phyloP scores from a whole-genome alignment of 2,888 invertebrate species.

The Hyposoter didymator region DNA sequence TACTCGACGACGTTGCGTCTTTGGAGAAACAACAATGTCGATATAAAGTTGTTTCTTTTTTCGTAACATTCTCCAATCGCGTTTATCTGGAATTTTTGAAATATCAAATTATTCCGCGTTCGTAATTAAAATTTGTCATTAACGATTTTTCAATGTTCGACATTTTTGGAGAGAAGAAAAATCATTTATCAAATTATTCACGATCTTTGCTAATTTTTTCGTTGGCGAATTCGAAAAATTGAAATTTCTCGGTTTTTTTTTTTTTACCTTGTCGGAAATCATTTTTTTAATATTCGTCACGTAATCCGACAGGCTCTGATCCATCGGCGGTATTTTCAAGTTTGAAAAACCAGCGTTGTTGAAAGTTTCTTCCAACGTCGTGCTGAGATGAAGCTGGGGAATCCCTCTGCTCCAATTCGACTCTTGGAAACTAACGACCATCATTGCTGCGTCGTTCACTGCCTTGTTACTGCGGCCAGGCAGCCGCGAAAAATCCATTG shows the following conservation, averaged over 20 bases:
- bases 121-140: too few species aligned
- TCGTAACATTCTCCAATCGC: constrained; percentile 60
- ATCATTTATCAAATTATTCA: too few species aligned
- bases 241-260: background rate
- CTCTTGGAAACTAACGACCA: constrained; percentile 87
- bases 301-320: constrained; percentile 85
- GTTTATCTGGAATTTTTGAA: constrained; percentile 72
- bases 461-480: constrained; percentile 86
- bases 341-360: constrained; percentile 79
- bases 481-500: constrained; percentile 87
- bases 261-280: constrained; percentile 85
- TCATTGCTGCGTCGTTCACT: constrained; percentile 85
- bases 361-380: constrained; percentile 85
- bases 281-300: constrained; percentile 86
- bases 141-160: background rate
- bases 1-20: constrained; percentile 84
- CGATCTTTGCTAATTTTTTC: too few species aligned
- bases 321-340: constrained; percentile 84
- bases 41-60: constrained; percentile 72
- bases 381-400: constrained; percentile 85
- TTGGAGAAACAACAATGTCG: constrained; percentile 77
- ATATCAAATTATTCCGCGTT: background rate
- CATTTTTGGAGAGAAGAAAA: too few species aligned
- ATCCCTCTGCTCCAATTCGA: constrained; percentile 84
- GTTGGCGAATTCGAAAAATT: too few species aligned